Evolutionary conservation across 2,113 vertebrate species (phyloP).

Genomic region (Zingel zingel): DNA sequence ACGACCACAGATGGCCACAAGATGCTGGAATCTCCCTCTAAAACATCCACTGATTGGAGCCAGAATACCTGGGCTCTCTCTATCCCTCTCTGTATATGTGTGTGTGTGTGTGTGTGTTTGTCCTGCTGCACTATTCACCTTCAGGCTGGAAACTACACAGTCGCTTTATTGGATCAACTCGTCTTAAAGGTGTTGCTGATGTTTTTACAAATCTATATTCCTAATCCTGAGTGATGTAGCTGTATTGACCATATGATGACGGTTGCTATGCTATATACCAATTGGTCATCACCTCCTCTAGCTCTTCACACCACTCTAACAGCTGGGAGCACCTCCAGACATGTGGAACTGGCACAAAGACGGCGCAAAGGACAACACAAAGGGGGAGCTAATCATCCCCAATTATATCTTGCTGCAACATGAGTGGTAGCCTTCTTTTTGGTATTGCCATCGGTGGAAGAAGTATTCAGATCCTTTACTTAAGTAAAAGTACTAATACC

Average conservation of each 20-base stretch:
- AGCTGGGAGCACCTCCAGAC: slow-evolving; percentile 43
- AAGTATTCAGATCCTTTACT: too few species aligned
- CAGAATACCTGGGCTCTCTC: slow-evolving; percentile 19
- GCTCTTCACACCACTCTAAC: neutral
- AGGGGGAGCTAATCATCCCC: slow-evolving; percentile 33
- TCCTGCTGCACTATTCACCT: neutral
- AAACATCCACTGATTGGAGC: slow-evolving; percentile 38
- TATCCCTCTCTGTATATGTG: neutral
- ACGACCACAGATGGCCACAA: slow-evolving; percentile 39
- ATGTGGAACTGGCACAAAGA: slow-evolving; percentile 10
- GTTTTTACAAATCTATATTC: neutral
- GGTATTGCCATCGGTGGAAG: neutral
- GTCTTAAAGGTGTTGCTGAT: neutral
- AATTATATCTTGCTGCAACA: slow-evolving; percentile 25
- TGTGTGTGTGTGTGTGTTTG: too few species aligned
- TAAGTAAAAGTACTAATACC: too few species aligned
- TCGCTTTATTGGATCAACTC: neutral
- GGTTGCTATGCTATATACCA: neutral
- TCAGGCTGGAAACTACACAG: neutral
- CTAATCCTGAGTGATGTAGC: slow-evolving; percentile 3
- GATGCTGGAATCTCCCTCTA: slow-evolving; percentile 38
- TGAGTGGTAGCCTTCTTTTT: neutral
- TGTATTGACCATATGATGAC: neutral
- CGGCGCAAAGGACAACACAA: slow-evolving; percentile 28
- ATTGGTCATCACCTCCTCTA: slow-evolving; percentile 1